Evolutionary conservation across 2,113 vertebrate species (phyloP).

Genomic region (Atlantisia rogersi): DNA sequence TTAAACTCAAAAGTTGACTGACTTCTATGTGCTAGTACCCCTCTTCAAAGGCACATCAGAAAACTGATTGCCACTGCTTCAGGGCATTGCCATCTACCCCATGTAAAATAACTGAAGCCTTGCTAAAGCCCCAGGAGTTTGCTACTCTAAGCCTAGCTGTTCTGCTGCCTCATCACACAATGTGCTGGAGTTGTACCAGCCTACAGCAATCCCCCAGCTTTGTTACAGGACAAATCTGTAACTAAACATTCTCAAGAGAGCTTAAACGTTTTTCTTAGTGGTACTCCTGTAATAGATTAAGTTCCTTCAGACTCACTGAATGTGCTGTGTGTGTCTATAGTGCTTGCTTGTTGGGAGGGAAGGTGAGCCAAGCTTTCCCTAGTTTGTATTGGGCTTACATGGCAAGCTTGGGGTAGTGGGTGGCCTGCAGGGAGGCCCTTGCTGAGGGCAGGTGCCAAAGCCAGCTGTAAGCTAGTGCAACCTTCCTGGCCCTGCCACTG

Average conservation of each 20-base stretch:
- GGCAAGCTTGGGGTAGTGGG: neutral
- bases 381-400: rapidly evolving
- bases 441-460: too few species aligned
- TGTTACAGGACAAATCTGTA: neutral
- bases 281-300: neutral
- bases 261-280: neutral
- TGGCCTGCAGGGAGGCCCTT: too few species aligned
- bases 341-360: neutral
- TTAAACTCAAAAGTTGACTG: too few species aligned
- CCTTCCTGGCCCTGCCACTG: neutral
- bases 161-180: neutral
- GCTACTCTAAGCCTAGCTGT: neutral
- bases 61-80: neutral
- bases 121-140: too few species aligned
- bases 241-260: neutral
- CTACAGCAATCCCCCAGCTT: rapidly evolving
- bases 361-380: neutral
- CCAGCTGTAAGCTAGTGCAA: too few species aligned
- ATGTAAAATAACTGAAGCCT: neutral
- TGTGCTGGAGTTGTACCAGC: neutral
- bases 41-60: neutral
- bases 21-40: neutral
- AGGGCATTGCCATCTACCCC: neutral
- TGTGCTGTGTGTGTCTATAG: neutral
- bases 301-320: neutral